Evolutionary conservation across 2,797 vertebrate genomes (phyloP).

Genomic region (Discoglossus pictus): DNA sequence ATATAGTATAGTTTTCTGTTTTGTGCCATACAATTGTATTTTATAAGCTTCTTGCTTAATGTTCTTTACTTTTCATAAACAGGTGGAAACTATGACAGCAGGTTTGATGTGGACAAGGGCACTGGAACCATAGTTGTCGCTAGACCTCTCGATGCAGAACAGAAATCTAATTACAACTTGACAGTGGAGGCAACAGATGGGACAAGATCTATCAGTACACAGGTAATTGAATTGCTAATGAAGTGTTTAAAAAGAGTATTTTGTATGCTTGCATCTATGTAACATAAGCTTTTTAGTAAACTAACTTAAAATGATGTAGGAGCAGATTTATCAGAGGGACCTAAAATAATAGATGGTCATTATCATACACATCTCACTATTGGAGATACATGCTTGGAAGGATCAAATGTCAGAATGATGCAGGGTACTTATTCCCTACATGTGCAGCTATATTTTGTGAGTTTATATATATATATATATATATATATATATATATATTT

Average conservation of each 20-base stretch:
- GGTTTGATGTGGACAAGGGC: slow-evolving; percentile 95
- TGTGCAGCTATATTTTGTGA: too few relatives aligned
- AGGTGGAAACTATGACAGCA: slow-evolving; percentile 98
- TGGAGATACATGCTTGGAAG: too few relatives aligned
- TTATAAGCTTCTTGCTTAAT: slow-evolving; percentile 65
- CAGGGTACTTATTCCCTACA: too few relatives aligned
- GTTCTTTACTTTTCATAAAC: slow-evolving; percentile 69
- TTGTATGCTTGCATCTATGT: not conserved
- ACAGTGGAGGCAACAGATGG: slow-evolving; percentile 97
- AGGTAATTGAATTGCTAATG: slow-evolving; percentile 81
- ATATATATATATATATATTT: too few relatives aligned
- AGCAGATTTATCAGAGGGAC: slow-evolving; percentile 13
- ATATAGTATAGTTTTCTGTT: too few relatives aligned
- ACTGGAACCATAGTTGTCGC: slow-evolving; percentile 93
- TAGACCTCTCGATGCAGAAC: slow-evolving; percentile 90
- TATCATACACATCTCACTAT: too few relatives aligned
- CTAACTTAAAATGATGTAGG: slow-evolving; percentile 16
- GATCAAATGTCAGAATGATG: too few relatives aligned
- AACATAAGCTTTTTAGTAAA: slow-evolving; percentile 25
- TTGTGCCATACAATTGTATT: too few relatives aligned
- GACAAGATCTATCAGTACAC: slow-evolving; percentile 87
- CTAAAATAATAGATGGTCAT: too few relatives aligned
- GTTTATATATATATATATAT: too few relatives aligned
- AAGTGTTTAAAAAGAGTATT: slow-evolving; percentile 48
- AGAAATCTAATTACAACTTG: slow-evolving; percentile 96